Evolutionary conservation across 2,888 invertebrate genomes (phyloP).

Genomic region (Morpho helenor): DNA sequence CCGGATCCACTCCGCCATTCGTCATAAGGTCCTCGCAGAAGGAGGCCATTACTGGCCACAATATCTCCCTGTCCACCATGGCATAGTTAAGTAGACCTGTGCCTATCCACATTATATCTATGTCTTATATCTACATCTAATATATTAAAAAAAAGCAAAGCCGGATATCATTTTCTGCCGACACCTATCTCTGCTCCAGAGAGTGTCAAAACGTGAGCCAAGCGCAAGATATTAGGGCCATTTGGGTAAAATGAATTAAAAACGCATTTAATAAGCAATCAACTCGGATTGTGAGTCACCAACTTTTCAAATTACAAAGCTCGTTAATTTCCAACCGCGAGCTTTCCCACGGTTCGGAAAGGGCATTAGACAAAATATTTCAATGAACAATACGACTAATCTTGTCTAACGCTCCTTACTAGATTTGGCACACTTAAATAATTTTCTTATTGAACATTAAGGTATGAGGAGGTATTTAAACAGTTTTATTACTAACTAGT

Average conservation of each 20-base stretch:
- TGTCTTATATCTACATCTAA: too few species aligned
- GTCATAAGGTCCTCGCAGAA: too few species aligned
- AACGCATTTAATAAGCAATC: conserved; percentile 9
- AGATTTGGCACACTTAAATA: background rate
- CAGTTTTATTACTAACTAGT: too few species aligned
- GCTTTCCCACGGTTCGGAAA: conserved; percentile 51
- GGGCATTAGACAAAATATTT: conserved; percentile 26
- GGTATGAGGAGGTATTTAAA: too few species aligned
- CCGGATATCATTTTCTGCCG: too few species aligned
- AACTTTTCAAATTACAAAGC: conserved; percentile 32
- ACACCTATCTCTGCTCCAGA: background rate
- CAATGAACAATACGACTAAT: conserved; percentile 13
- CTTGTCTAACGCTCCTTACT: conserved; percentile 2
- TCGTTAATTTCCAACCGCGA: conserved; percentile 33
- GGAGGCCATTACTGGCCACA: too few species aligned
- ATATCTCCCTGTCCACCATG: too few species aligned
- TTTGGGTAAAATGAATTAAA: conserved; percentile 4
- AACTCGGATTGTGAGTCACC: conserved; percentile 17
- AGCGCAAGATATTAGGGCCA: background rate
- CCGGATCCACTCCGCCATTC: too few species aligned
- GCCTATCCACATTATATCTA: too few species aligned
- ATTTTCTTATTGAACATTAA: too few species aligned
- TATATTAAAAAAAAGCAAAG: too few species aligned
- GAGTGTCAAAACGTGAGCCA: background rate
- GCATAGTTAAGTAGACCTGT: too few species aligned